phyloP scores from a whole-genome alignment of 2,113 vertebrate genomes.

The Muntiacus muntjak region DNA sequence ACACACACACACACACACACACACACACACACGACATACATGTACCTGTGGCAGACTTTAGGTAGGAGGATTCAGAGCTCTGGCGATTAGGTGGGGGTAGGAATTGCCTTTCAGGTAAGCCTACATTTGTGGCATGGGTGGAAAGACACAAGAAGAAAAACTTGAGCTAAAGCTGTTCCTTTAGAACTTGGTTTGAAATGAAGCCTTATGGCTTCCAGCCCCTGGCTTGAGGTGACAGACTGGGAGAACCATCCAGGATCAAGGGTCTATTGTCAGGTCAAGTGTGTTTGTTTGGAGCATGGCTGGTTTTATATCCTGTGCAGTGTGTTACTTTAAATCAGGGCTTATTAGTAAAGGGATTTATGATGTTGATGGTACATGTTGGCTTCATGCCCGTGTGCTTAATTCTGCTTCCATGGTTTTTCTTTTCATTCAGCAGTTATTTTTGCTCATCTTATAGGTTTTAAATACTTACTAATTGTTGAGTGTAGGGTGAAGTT shows the following conservation, averaged over 20 bases:
- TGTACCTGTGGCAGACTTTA: no score
- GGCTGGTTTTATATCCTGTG: not conserved
- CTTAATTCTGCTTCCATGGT: not conserved
- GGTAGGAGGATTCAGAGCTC: not conserved
- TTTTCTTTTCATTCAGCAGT: not conserved
- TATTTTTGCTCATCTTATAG: not conserved
- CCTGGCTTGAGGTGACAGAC: no score
- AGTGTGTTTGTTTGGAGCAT: not conserved
- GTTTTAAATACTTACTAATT: not conserved
- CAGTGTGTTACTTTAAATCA: not conserved
- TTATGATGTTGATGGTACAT: not conserved
- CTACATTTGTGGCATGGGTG: not conserved
- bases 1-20: not conserved
- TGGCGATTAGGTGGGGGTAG: not conserved
- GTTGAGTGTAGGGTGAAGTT: not conserved
- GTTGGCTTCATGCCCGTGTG: not conserved
- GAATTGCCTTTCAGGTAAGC: no score
- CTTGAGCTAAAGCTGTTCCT: not conserved
- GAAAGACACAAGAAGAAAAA: not conserved
- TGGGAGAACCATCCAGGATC: no score
- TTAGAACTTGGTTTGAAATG: not conserved
- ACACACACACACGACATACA: rapidly evolving
- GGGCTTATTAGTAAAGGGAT: not conserved
- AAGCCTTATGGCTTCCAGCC: not conserved
- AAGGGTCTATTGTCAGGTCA: rapidly evolving